Conservation (phyloP, 2,888 invertebrate species). For the Acanthacorydalis orientalis region DNA sequence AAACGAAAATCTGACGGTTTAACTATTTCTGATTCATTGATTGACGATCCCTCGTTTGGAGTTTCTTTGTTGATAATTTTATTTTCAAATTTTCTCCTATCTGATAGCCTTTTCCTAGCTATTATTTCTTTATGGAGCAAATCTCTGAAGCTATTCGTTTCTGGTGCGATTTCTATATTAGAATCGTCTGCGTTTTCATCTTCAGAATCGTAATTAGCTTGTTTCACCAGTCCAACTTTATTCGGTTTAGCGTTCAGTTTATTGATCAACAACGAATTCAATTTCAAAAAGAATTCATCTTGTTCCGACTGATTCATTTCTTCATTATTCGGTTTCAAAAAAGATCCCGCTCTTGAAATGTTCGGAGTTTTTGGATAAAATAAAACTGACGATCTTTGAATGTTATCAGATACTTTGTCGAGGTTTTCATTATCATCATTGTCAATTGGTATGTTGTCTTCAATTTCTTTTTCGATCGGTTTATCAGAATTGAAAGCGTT, state of each 20-base stretch:
- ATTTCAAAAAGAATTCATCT: background rate
- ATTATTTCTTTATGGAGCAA: background rate
- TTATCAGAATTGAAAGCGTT: background rate
- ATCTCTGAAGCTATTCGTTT: background rate
- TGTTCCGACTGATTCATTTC: background rate
- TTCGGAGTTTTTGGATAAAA: conserved; percentile 2
- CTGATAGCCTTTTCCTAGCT: background rate
- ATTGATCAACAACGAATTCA: background rate
- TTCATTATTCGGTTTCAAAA: background rate
- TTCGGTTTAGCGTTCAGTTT: conserved; percentile 1
- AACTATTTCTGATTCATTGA: background rate
- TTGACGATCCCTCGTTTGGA: background rate
- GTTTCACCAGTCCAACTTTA: conserved; percentile 1
- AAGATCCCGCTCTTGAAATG: background rate
- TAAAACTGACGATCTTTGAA: background rate
- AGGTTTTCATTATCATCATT: background rate
- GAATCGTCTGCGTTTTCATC: background rate
- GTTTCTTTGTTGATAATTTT: background rate
- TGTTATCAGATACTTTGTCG: background rate
- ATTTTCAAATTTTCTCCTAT: background rate
- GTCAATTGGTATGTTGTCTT: background rate
- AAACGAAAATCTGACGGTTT: background rate
- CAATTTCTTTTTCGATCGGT: background rate
- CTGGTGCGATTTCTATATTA: background rate
- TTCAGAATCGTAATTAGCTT: background rate